These are phyloP conservation scores for Kobus ellipsiprymnus DNA, from an alignment of 2,113 vertebrate species.

Conservation along the genomic window DNA sequence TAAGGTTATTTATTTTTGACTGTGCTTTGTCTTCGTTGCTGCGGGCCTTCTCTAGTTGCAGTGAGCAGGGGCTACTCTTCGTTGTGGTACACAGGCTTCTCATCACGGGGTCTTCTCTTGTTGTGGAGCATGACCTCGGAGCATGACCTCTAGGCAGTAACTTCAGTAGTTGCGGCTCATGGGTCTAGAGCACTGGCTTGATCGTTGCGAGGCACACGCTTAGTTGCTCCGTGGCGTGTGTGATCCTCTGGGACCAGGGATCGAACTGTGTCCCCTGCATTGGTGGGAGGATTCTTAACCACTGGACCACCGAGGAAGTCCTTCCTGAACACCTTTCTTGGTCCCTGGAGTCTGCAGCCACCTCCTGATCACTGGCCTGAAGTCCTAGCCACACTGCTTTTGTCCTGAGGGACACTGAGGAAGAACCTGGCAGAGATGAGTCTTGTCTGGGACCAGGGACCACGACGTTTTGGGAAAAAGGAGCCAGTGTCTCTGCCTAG, in stretches of 20 bases:
- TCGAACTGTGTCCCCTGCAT: not conserved
- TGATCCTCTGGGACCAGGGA: not conserved
- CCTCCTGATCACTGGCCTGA: not conserved
- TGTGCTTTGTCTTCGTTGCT: not conserved
- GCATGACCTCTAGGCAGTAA: not conserved
- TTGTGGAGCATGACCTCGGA: not conserved
- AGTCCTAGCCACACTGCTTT: not conserved
- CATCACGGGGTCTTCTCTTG: fast-evolving
- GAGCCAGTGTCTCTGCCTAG: not conserved
- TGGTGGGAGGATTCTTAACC: not conserved
- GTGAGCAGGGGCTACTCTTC: not conserved
- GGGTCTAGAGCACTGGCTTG: not conserved
- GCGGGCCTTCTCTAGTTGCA: not conserved
- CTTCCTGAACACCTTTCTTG: not conserved
- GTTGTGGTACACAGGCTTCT: fast-evolving
- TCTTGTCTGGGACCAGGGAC: not conserved
- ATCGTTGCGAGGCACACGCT: fast-evolving
- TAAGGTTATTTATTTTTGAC: not conserved
- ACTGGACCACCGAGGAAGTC: not conserved
- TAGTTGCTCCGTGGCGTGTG: not conserved
- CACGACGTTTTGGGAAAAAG: not conserved
- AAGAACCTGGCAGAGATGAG: not conserved
- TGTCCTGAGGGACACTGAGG: not conserved
- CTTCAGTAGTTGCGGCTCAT: not conserved
- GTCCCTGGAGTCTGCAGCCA: not conserved